A percentile compares a stretch with the other conserved stretches of the same genome.
Conservation (phyloP, 2,113 vertebrate genomes). For the Struthio camelus region DNA sequence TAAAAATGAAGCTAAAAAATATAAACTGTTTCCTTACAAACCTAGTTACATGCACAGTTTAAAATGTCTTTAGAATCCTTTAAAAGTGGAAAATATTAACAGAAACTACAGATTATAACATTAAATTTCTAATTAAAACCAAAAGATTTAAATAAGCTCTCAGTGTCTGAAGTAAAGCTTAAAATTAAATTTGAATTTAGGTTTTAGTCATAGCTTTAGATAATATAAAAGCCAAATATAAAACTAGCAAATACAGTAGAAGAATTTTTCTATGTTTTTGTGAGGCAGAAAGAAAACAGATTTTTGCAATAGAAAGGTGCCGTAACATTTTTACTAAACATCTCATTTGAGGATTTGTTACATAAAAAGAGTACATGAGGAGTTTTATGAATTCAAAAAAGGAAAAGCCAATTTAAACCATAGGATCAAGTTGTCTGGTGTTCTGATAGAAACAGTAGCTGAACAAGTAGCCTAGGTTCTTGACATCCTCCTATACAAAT, state of each 20-base stretch:
- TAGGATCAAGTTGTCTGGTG: not conserved
- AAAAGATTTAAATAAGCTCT: not conserved
- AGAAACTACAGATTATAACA: not conserved
- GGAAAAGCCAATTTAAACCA: not conserved
- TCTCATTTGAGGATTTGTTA: not conserved
- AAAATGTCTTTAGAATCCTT: not conserved
- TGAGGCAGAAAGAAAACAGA: not conserved
- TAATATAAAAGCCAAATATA: not conserved
- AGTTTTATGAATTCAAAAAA: not conserved
- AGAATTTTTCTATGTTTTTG: not conserved
- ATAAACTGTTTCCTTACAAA: not conserved
- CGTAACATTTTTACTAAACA: not conserved
- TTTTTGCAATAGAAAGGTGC: not conserved
- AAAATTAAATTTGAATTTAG: not conserved
- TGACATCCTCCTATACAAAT: not conserved
- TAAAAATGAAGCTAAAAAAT: not conserved
- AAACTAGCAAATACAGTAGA: not conserved
- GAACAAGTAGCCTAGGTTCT: not conserved
- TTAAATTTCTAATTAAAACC: not conserved
- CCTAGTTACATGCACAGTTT: not conserved
- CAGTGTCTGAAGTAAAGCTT: not conserved
- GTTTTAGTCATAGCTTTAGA: not conserved
- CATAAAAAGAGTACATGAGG: not conserved
- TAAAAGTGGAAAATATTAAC: not conserved
- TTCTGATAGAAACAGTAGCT: not conserved